Conservation (phyloP, 1,140 invertebrate genomes). For the Laupala kohalensis region DNA sequence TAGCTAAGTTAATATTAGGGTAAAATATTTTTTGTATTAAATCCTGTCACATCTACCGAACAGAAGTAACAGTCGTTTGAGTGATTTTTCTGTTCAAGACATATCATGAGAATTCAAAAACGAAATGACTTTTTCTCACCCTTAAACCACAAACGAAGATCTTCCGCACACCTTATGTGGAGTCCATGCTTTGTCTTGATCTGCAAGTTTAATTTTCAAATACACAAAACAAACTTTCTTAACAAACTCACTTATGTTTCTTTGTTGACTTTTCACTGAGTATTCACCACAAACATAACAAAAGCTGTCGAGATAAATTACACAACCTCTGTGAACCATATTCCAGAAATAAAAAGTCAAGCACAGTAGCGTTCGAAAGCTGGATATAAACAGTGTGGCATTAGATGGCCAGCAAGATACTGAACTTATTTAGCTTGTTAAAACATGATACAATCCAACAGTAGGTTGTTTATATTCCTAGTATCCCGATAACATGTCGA, state of each 20-base stretch:
- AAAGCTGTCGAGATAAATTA: constrained; percentile 7
- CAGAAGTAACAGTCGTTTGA: neutral
- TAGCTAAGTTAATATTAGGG: neutral
- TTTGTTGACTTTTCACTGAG: neutral
- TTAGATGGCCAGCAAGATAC: no score
- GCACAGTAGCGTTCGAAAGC: neutral
- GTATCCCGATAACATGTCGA: no score
- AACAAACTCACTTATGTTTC: neutral
- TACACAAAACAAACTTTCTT: neutral
- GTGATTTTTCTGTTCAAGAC: neutral
- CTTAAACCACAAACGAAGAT: constrained; percentile 1
- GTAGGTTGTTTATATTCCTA: neutral
- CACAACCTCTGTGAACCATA: neutral
- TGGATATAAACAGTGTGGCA: neutral
- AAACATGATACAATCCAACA: neutral
- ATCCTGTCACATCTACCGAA: neutral
- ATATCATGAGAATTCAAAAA: neutral
- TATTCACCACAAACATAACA: constrained; percentile 4
- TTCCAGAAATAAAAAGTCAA: neutral
- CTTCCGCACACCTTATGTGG: constrained; percentile 11
- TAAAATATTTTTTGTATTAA: neutral
- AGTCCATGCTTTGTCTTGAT: constrained; percentile 12
- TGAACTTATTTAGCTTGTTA: neutral
- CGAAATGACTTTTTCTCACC: neutral
- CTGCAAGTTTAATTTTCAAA: constrained; percentile 5